A percentile compares a stretch with the other conserved stretches of the same genome.
phyloP scores from a whole-genome alignment of 2,113 vertebrate species.

The Podocnemis expansa region DNA sequence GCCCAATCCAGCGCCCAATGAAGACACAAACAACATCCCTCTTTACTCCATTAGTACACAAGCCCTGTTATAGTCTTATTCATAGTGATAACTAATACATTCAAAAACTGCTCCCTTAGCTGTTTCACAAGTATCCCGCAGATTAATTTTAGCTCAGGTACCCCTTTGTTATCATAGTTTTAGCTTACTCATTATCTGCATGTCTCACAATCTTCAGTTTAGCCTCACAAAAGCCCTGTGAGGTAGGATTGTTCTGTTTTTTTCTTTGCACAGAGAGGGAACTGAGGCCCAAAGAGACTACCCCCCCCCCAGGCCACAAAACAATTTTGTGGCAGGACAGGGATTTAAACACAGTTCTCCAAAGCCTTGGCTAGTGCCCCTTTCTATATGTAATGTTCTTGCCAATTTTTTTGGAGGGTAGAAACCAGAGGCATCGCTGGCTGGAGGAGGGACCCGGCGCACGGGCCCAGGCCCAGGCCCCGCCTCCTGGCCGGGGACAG shows the following conservation, averaged over 20 bases:
- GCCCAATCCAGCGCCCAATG: neutral
- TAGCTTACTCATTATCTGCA: neutral
- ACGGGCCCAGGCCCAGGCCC: no score
- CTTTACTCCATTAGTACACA: neutral
- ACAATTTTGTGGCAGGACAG: accelerated
- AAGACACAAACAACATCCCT: neutral
- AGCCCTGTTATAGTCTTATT: accelerated
- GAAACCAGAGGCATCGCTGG: no score
- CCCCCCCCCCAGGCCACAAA: accelerated
- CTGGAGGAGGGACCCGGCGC: no score
- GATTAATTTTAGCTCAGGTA: neutral
- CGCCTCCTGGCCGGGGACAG: no score
- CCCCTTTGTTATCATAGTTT: neutral
- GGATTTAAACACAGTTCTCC: accelerated
- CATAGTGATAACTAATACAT: accelerated
- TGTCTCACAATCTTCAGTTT: neutral
- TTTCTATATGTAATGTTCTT: neutral
- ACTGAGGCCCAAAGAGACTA: accelerated
- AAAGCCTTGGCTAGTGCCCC: neutral
- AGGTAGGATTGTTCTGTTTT: accelerated
- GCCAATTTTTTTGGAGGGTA: neutral
- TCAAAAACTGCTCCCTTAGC: accelerated
- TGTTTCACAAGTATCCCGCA: neutral
- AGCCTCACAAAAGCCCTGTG: neutral
- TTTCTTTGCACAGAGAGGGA: neutral